Conservation (phyloP, 2,888 invertebrate genomes). For the Acleris cristana region DNA sequence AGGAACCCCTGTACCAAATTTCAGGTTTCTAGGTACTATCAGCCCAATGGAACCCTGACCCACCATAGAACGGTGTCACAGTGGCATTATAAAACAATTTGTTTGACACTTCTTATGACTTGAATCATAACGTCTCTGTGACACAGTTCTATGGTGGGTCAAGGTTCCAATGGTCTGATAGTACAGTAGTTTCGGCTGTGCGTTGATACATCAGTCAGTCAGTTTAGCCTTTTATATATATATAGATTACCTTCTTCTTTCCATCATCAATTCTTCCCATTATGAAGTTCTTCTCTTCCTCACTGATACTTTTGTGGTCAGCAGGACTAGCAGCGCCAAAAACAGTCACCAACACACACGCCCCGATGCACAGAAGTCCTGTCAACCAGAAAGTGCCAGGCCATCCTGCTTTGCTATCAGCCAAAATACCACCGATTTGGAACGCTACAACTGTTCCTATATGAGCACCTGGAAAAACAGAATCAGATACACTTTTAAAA, state of each 20-base stretch:
- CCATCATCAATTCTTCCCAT: conserved; percentile 21
- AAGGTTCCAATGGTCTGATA: too few species aligned
- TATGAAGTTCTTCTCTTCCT: conserved; percentile 29
- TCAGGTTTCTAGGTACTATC: too few species aligned
- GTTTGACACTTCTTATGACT: too few species aligned
- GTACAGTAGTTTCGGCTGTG: too few species aligned
- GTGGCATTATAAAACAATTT: too few species aligned
- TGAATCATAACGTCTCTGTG: too few species aligned
- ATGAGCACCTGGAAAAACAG: conserved; percentile 15
- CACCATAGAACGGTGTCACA: too few species aligned
- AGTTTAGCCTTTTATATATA: too few species aligned
- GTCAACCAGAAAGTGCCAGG: conserved; percentile 25
- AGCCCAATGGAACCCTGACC: too few species aligned
- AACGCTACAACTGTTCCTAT: conserved; percentile 27
- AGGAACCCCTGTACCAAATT: too few species aligned
- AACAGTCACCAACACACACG: conserved; percentile 6
- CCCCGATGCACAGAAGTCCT: conserved; percentile 7
- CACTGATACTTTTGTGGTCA: conserved; percentile 20
- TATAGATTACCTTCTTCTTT: conserved; percentile 22
- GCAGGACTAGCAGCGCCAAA: conserved; percentile 22
- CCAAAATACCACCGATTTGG: conserved; percentile 19
- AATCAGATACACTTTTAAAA: not conserved
- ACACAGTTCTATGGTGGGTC: too few species aligned
- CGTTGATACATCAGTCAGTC: too few species aligned
- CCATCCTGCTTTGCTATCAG: conserved; percentile 22